Evolutionary conservation across 2,888 invertebrate species (phyloP).

Genomic region (Phaonia tiefii): DNA sequence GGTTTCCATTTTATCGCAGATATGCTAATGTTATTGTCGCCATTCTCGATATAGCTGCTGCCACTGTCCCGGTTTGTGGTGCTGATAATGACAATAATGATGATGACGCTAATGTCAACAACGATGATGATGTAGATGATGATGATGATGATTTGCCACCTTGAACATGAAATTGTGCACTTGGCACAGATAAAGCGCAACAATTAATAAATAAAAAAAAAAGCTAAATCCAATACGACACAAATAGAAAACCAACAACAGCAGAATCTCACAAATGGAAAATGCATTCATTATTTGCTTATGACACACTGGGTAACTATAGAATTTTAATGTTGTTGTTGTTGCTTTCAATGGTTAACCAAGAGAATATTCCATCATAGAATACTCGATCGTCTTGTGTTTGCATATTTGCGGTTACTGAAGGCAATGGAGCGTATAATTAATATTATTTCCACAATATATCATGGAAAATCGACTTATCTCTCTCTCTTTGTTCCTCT

Average conservation of each 20-base stretch:
- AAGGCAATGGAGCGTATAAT: slow-evolving; percentile 62
- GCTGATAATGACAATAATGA: not conserved
- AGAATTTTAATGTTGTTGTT: no score
- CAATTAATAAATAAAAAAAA: slow-evolving; percentile 11
- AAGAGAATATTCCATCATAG: not conserved
- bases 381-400: not conserved
- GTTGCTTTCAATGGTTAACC: no score
- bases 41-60: not conserved
- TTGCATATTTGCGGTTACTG: not conserved
- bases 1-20: not conserved
- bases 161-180: slow-evolving; percentile 74
- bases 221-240: slow-evolving; percentile 13
- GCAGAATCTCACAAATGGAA: not conserved
- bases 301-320: not conserved
- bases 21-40: not conserved
- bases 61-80: not conserved
- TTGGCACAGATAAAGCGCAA: slow-evolving; percentile 73
- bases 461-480: slow-evolving; percentile 56
- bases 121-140: slow-evolving; percentile 21
- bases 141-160: slow-evolving; percentile 68
- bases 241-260: slow-evolving; percentile 18
- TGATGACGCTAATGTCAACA: slow-evolving; percentile 37
- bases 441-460: slow-evolving; percentile 38
- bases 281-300: not conserved
- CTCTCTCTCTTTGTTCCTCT: slow-evolving; percentile 31